A percentile compares a stretch with the other conserved stretches of the same genome.
These are phyloP conservation scores for Melieria crassipennis DNA, from an alignment of 2,888 invertebrate species.

Conservation along the genomic window DNA sequence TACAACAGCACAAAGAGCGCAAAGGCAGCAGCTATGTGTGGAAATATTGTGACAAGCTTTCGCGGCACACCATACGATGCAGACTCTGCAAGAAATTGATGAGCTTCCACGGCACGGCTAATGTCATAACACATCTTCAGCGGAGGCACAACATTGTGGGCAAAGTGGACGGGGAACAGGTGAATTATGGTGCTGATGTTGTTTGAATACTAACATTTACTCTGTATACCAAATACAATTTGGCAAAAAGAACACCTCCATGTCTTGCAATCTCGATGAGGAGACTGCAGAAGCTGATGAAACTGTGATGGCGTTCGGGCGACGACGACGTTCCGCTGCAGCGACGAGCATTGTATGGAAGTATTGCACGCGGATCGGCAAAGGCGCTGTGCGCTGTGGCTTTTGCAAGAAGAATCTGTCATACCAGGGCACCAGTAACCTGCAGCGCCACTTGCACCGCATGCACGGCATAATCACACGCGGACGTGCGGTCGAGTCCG, in stretches of 20 bases:
- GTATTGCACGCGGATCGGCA: slow-evolving; percentile 50
- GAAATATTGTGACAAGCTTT: slow-evolving; percentile 54
- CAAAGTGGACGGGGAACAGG: slow-evolving; percentile 34
- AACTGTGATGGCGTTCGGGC: neutral
- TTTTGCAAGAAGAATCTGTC: slow-evolving; percentile 55
- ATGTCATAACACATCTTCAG: slow-evolving; percentile 56
- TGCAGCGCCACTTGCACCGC: slow-evolving; percentile 55
- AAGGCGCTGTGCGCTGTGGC: slow-evolving; percentile 51
- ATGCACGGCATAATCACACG: slow-evolving; percentile 54
- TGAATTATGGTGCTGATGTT: neutral
- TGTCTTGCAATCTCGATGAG: neutral
- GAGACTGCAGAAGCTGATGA: neutral
- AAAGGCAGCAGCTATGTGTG: slow-evolving; percentile 55
- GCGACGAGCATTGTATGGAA: slow-evolving; percentile 52
- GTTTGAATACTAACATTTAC: neutral
- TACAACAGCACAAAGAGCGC: slow-evolving; percentile 45
- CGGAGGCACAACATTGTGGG: slow-evolving; percentile 51
- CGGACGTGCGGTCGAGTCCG: slow-evolving; percentile 35
- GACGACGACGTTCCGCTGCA: slow-evolving; percentile 8
- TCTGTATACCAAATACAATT: no score
- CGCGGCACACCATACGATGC: slow-evolving; percentile 51
- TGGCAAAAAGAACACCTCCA: no score
- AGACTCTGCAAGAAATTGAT: slow-evolving; percentile 51
- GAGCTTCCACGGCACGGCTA: slow-evolving; percentile 58
- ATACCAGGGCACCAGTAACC: slow-evolving; percentile 55